Evolutionary conservation across 2,888 invertebrate species (phyloP), one percentile per base, ranked within the genome.

Genomic region (Belgica antarctica): DNA sequence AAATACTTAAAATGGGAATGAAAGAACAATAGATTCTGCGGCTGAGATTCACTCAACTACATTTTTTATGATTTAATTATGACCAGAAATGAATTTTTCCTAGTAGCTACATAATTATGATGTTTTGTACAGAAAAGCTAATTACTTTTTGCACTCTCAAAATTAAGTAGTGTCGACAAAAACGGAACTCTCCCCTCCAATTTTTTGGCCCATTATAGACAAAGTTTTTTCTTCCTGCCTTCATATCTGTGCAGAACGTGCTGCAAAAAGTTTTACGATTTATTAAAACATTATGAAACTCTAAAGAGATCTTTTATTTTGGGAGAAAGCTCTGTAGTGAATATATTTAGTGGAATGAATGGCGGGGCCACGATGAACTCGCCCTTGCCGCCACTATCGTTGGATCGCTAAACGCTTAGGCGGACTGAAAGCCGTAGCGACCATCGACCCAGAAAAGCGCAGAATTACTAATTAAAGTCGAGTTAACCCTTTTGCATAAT

Each of bases 111-210:
- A 66, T 66, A 46, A 66, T 66, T 66, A 66, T 46, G 46, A 34
- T 47, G 65, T 66, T 66, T 66, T 47, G 22, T 47, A 12, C 65
- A 47, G 46, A 25, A 27, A 36, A 66, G 65, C 65, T 66, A 66
- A 66, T 66, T 66, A 66, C 46, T 66, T 66, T 66, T 66, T 66
- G 47, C 47, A 52, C 52, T 12, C 22, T 41, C 10, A 41, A 41
- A 41, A 41, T 41, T 41, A 41, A 41, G 41, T 41, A n/a, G 41
- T 41, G 41, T 15, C 41, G 41, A 41, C 41, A 41, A 41, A 41
- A 41, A 41, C 41, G 41, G 41, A 15, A 41, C 12, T 41, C 10
- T 41, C 41, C n/a, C 41, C 15, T n/a, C 15, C 15, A 2, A 12
- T 41, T 15, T 41, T 41, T 15, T 34, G 34, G 34, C 34, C 34